phyloP scores from a whole-genome alignment of 1,140 invertebrate species.

The Panulirus ornatus region DNA sequence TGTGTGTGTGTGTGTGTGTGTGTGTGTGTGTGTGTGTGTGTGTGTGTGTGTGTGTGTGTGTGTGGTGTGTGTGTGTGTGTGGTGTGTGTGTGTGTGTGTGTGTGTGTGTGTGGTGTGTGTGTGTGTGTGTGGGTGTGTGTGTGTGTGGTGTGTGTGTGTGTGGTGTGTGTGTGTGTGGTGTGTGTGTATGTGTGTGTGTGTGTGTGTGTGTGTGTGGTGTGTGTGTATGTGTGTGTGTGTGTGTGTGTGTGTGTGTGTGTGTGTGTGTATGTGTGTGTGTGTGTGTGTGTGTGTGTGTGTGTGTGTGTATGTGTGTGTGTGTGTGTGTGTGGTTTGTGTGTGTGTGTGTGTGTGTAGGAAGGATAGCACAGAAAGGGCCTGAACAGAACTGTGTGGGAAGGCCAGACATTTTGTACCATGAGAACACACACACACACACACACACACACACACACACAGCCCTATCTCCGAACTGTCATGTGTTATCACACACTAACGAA shows the following conservation, averaged over 20 bases:
- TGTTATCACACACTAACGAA: too few relatives aligned
- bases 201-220: conserved; percentile 39
- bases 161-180: conserved; percentile 29
- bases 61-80: too few relatives aligned
- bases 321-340: neutral
- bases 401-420: neutral
- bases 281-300: too few relatives aligned
- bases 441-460: too few relatives aligned
- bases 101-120: conserved; percentile 42
- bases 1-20: neutral
- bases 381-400: neutral
- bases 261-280: too few relatives aligned
- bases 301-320: neutral
- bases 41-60: neutral
- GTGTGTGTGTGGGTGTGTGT: conserved; percentile 37
- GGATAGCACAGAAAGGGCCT: neutral
- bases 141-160: conserved; percentile 37
- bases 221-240: neutral
- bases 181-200: conserved; percentile 42
- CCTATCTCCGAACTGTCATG: too few relatives aligned
- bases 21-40: conserved; percentile 3
- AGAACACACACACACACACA: too few relatives aligned
- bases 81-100: conserved; percentile 38
- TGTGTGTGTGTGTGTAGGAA: neutral
- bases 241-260: neutral